Evolutionary conservation across 2,113 vertebrate genomes (phyloP).

Genomic region (Oreochromis niloticus): DNA sequence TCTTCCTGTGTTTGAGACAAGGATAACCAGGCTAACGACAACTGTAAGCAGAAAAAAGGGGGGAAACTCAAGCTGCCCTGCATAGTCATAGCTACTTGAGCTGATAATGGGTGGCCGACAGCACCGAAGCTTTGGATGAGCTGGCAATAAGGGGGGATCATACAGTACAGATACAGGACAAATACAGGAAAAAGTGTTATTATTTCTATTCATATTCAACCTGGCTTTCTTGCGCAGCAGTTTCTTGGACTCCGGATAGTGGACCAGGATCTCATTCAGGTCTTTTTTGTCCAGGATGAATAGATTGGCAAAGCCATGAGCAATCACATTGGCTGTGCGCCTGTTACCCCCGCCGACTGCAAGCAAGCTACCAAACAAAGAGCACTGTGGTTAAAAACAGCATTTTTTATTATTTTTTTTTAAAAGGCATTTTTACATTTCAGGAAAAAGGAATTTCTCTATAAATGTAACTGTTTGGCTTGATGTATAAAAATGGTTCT

Average conservation of each 20-base stretch:
- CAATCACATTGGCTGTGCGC: conserved; percentile 89
- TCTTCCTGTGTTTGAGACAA: conserved; percentile 74
- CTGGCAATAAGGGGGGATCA: not conserved
- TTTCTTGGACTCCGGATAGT: conserved; percentile 96
- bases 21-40: not conserved
- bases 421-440: not conserved
- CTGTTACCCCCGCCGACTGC: conserved; percentile 88
- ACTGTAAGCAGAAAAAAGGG: not conserved
- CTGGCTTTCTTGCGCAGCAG: conserved; percentile 92
- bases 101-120: not conserved
- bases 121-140: not conserved
- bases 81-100: not conserved
- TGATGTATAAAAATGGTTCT: not conserved
- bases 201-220: conserved; percentile 51
- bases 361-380: conserved; percentile 77
- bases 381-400: not conserved
- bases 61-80: not conserved
- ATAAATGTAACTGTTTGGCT: not conserved
- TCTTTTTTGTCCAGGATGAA: conserved; percentile 98
- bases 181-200: not conserved
- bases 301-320: conserved; percentile 93
- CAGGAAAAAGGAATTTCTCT: not conserved
- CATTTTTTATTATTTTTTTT: not conserved
- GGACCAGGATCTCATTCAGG: conserved; percentile 90
- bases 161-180: not conserved